Base-by-base conservation (phyloP, 2,888 invertebrate genomes). In the Cheilosia variabilis region DNA sequence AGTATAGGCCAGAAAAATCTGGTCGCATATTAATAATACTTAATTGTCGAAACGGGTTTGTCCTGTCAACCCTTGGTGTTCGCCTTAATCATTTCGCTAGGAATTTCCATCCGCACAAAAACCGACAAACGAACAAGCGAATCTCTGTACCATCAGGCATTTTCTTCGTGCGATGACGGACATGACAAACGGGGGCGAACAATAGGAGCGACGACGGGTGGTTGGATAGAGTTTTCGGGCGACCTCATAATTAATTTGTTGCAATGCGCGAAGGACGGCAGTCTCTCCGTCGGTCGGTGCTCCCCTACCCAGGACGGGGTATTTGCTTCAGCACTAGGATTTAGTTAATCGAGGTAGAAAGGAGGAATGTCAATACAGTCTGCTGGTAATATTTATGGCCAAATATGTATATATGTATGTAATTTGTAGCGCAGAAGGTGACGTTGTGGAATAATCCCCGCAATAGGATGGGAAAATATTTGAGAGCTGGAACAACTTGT, bases 161-260 rank as follows among this genome's bases (percentile, higher is more conserved):
- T 72, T 60, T 63, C 52, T 62, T 41, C 34, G 2, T 73, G 27
- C 43, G n/a, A 66, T 66, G 66, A 83, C 55, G 66, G 47, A 60
- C 62, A 27, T 27, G 45, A 55, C 53, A 53, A 72, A 58, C 22
- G 22, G 37, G 24, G 77, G 58, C 37, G 24, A 47, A 43, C 37
- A 71, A 57, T 43, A 60, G 47, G 53, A 53, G 37, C 13, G 37
- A 22, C 55, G 17, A n/a, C 31, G 34, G 53, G 58, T n/a, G 58
- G 65, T 71, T 45, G 52, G 15, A 34, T 41, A 37, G 41, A n/a
- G 41, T 47, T 37, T 34, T 43, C 37, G 41, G 63, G 45, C 41
- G 52, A 47, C 34, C 50, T 43, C 47, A 72, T 83, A 72, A 83
- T 83, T 83, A 83, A 83, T 83, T 73, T 72, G 66, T 83, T 78